Evolutionary conservation across 1,140 invertebrate species (phyloP).

Genomic region (Euura lappo): DNA sequence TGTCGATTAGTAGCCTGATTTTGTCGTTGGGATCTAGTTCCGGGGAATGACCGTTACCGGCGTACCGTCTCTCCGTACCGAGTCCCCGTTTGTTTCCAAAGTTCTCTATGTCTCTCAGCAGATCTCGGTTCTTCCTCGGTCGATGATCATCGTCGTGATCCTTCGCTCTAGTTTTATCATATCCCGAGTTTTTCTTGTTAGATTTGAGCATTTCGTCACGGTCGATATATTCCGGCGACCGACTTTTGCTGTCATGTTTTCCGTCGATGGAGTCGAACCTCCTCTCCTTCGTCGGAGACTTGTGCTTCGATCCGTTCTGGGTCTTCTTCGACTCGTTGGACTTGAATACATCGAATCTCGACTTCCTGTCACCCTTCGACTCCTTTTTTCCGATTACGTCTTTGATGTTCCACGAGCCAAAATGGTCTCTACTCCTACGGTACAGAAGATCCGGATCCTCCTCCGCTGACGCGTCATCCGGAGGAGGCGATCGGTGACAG

Average conservation of each 20-base stretch:
- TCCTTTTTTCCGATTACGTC: conserved; percentile 25
- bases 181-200: too few species aligned
- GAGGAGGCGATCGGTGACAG: not conserved
- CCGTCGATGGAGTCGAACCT: too few species aligned
- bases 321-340: conserved; percentile 18
- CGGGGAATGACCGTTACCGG: not conserved
- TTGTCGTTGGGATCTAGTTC: not conserved
- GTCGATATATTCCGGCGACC: too few species aligned
- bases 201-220: too few species aligned
- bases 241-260: too few species aligned
- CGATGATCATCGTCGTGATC: not conserved
- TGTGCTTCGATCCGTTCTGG: not conserved
- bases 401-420: conserved; percentile 42
- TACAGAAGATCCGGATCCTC: conserved; percentile 31
- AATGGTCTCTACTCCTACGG: conserved; percentile 36
- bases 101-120: not conserved
- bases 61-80: not conserved
- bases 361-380: not conserved
- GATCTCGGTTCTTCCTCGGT: not conserved
- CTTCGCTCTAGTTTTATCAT: not conserved
- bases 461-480: conserved; percentile 11
- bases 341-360: conserved; percentile 20
- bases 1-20: not conserved
- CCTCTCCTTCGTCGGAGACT: not conserved
- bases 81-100: not conserved